Evolutionary conservation across 2,888 invertebrate genomes (phyloP).

Genomic region (Chorisops tibialis): DNA sequence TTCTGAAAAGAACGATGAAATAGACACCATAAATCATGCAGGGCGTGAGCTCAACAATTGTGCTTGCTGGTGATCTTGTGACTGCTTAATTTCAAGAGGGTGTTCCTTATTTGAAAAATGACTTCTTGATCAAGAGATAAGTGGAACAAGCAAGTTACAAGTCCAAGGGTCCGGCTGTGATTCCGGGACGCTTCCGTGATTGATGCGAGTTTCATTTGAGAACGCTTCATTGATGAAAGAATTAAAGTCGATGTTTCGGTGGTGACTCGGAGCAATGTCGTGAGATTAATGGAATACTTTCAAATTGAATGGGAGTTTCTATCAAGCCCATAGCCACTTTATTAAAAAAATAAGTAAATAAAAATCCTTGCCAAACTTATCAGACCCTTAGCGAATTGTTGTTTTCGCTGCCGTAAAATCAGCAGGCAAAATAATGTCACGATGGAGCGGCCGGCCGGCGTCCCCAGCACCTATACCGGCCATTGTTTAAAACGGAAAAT

Average conservation of each 20-base stretch:
- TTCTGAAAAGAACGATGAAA: not conserved
- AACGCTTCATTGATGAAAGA: not conserved
- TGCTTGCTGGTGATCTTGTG: slow-evolving; percentile 6
- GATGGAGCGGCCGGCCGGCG: no score
- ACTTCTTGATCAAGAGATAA: slow-evolving; percentile 4
- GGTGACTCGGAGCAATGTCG: no score
- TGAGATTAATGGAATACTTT: no score
- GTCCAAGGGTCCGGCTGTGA: not conserved
- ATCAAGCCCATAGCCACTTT: no score
- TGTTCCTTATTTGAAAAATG: not conserved
- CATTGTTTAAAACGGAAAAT: slow-evolving; percentile 19
- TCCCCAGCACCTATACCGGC: not conserved
- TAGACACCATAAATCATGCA: slow-evolving; percentile 11
- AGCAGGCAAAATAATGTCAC: no score
- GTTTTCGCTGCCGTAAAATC: no score
- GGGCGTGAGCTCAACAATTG: slow-evolving; percentile 15
- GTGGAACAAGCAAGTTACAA: not conserved
- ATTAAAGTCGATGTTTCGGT: no score
- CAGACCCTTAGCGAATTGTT: no score
- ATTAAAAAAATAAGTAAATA: no score
- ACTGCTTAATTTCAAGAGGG: not conserved
- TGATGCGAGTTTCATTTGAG: not conserved
- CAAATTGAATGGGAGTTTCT: no score
- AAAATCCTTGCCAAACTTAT: no score
- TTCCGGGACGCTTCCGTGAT: no score